These are phyloP conservation scores for Syngnathus typhle DNA, from an alignment of 2,113 vertebrate genomes.

Conservation along the genomic window DNA sequence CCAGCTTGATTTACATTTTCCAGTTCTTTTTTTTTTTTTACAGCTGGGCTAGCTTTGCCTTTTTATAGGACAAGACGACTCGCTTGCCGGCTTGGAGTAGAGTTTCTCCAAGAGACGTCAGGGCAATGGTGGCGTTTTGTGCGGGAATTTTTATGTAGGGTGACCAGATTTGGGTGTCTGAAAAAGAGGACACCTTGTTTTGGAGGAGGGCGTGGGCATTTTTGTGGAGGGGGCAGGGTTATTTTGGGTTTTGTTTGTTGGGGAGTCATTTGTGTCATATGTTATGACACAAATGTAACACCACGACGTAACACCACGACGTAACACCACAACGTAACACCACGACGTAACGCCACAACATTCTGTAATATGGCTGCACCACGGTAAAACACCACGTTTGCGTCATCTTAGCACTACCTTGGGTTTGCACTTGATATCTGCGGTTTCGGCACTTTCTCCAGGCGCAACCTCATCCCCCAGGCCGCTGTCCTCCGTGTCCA, in stretches of 20 bases:
- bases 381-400: too few species aligned
- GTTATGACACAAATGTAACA: neutral
- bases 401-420: conserved; percentile 54
- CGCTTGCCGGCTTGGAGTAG: conserved; percentile 1
- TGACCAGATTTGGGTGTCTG: too few species aligned
- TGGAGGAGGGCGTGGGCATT: too few species aligned
- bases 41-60: conserved; percentile 15
- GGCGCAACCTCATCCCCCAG: conserved; percentile 61
- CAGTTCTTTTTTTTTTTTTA: conserved; percentile 13
- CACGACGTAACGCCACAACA: too few species aligned
- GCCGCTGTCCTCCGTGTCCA: conserved; percentile 70
- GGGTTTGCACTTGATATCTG: conserved; percentile 23
- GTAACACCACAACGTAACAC: too few species aligned
- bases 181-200: too few species aligned
- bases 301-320: too few species aligned
- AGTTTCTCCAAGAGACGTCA: conserved; percentile 40
- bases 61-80: conserved; percentile 29
- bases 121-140: conserved; percentile 2
- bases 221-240: too few species aligned
- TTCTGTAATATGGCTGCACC: neutral
- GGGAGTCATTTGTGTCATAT: too few species aligned
- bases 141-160: neutral
- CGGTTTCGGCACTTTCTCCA: conserved; percentile 52
- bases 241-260: too few species aligned
- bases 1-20: conserved; percentile 57